phyloP scores from a whole-genome alignment of 2,888 invertebrate species.

The Diarsia mendica region DNA sequence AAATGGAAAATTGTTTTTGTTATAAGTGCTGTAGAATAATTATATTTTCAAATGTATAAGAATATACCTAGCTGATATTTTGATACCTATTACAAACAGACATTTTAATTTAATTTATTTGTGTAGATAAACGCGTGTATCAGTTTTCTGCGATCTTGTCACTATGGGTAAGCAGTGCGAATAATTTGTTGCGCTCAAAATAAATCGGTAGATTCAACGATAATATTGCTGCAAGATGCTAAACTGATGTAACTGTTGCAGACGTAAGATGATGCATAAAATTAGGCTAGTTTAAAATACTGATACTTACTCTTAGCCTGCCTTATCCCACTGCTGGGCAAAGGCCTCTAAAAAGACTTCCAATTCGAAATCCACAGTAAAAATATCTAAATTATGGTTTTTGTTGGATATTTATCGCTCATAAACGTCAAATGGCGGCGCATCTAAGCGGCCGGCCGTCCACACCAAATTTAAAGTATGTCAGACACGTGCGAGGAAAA shows the following conservation, averaged over 20 bases:
- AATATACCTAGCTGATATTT: no score
- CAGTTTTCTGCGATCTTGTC: not conserved
- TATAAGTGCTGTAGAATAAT: no score
- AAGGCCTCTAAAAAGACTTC: no score
- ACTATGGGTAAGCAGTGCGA: no score
- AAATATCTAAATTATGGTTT: constrained; percentile 5
- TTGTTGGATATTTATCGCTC: constrained; percentile 5
- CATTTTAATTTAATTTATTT: no score
- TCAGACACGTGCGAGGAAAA: constrained; percentile 71
- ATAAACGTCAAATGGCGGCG: constrained; percentile 36
- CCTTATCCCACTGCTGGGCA: no score
- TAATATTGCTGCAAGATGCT: not conserved
- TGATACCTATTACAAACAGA: no score
- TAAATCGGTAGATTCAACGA: not conserved
- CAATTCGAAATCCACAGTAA: not conserved
- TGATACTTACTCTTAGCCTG: no score
- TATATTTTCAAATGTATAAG: no score
- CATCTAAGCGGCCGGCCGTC: constrained; percentile 9
- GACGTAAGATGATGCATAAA: not conserved
- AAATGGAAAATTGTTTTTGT: no score
- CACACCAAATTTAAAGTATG: constrained; percentile 61
- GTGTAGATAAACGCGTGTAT: no score
- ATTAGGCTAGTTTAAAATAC: not conserved
- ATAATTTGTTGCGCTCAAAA: not conserved
- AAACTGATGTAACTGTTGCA: not conserved